Evolutionary conservation across 2,797 vertebrate species (phyloP), one percentile per base, ranked within the genome.

Genomic region (Meda fulgida): DNA sequence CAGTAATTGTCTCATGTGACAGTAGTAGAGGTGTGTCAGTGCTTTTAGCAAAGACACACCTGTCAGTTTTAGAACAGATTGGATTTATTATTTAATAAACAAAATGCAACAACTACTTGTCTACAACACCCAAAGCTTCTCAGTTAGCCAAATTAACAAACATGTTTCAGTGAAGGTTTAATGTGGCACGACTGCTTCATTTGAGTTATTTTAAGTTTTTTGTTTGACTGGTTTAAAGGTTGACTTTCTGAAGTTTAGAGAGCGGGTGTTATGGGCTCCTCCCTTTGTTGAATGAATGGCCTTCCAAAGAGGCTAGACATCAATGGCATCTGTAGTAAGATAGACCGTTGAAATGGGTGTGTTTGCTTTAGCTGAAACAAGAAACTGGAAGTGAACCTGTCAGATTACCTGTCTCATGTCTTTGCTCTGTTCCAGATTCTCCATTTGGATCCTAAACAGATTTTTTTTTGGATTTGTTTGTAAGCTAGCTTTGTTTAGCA

Each of bases 351-450:
- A 80, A 76, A 16, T 36, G 79, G 26, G 21, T 81, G 63, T 58
- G 81, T 84, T 84, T 81, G 48, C 78, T 38, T 65, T 43, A 82
- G 71, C 60, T 67, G 53, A 48, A 55, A 67, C 48, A 7, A 75
- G 69, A 86, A 58, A 88, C 75, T 84, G 40, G 31, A 40, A 10
- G 83, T 87, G 90, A 89, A 93, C 84, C 88, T 86, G 91, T 91
- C 90, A 90, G 71, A 88, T 9, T 46, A 60, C 4, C 40, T 46
- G 29, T n/a, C 19, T 31, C 78, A n/a, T n/a, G 21, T n/a, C 34
- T 38, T 77, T 40, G 53, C 16, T 38, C 13, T 38, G 21, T 34
- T 58, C 26, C 0, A 3, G 29, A 51, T 75, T 60, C 4, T 40
- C n/a, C 16, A 19, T 40, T 77, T 60, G 34, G 53, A 78, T 78